Evolutionary conservation across 2,888 invertebrate species (phyloP).

Genomic region (Byasa hedistus): DNA sequence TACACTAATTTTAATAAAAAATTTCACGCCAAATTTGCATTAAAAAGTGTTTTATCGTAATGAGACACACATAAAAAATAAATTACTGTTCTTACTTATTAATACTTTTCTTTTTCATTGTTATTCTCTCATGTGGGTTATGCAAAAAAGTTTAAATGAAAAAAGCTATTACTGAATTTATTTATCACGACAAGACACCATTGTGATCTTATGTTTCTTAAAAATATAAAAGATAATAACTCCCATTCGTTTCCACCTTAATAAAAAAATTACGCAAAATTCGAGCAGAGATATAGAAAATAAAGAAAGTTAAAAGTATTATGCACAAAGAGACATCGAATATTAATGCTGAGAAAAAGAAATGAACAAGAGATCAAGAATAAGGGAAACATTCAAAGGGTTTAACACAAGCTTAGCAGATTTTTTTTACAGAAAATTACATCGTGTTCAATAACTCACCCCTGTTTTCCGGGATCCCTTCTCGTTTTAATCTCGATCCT

Average conservation of each 20-base stretch:
- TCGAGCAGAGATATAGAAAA: slow-evolving; percentile 4
- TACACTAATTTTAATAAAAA: too few species aligned
- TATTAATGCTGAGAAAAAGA: slow-evolving; percentile 33
- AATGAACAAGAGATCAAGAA: slow-evolving; percentile 27
- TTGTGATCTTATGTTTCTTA: too few species aligned
- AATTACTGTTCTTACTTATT: too few species aligned
- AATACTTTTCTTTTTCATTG: too few species aligned
- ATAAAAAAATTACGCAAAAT: slow-evolving; percentile 5
- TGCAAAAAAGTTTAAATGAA: too few species aligned
- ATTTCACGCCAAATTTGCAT: too few species aligned
- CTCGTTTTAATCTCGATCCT: slow-evolving; percentile 71
- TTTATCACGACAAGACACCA: too few species aligned
- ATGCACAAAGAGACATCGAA: slow-evolving; percentile 25
- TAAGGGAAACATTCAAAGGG: slow-evolving; percentile 26
- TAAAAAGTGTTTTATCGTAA: too few species aligned
- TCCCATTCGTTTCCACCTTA: slow-evolving; percentile 12
- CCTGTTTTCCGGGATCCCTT: slow-evolving; percentile 75
- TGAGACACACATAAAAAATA: too few species aligned
- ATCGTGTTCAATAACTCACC: slow-evolving; percentile 55
- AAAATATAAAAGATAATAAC: too few species aligned
- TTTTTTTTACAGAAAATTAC: slow-evolving; percentile 33
- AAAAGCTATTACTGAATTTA: too few species aligned
- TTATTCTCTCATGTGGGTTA: too few species aligned
- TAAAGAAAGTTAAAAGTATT: slow-evolving; percentile 25
- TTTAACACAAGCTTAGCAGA: slow-evolving; percentile 32